Percentiles rank a stretch among this genome's conserved stretches.
phyloP scores from a whole-genome alignment of 2,113 vertebrate genomes.

The Hydrolagus affinis region DNA sequence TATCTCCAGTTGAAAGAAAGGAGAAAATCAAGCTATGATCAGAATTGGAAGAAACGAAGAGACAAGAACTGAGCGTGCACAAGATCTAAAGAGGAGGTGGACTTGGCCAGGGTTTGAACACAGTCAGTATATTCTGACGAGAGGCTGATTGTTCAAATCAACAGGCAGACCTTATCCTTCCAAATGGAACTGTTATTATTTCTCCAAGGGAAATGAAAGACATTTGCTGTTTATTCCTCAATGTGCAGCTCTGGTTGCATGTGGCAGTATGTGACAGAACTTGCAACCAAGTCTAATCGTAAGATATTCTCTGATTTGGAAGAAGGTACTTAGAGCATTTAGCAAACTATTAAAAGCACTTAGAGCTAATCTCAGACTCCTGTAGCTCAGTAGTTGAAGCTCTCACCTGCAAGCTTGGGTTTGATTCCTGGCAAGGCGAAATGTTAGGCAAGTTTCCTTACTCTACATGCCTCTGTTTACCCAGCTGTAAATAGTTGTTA shows the following conservation, averaged over 20 bases:
- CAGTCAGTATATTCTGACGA: background rate
- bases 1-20: background rate
- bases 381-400: no score
- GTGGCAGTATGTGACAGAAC: background rate
- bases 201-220: conserved; percentile 17
- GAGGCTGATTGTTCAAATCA: background rate
- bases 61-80: background rate
- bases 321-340: no score
- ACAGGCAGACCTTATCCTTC: background rate
- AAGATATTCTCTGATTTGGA: conserved; percentile 11
- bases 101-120: conserved; percentile 1
- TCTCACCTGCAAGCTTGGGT: no score
- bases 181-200: conserved; percentile 12
- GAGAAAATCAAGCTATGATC: background rate
- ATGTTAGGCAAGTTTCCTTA: no score
- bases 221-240: conserved; percentile 10
- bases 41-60: background rate
- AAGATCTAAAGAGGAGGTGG: background rate
- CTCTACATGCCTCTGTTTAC: no score
- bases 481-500: no score
- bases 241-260: background rate
- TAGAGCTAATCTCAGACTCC: no score
- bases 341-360: no score
- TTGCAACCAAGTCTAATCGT: conserved; percentile 1
- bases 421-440: no score